Evolutionary conservation across 2,888 invertebrate genomes (phyloP).

Genomic region (Latrodectus elegans): DNA sequence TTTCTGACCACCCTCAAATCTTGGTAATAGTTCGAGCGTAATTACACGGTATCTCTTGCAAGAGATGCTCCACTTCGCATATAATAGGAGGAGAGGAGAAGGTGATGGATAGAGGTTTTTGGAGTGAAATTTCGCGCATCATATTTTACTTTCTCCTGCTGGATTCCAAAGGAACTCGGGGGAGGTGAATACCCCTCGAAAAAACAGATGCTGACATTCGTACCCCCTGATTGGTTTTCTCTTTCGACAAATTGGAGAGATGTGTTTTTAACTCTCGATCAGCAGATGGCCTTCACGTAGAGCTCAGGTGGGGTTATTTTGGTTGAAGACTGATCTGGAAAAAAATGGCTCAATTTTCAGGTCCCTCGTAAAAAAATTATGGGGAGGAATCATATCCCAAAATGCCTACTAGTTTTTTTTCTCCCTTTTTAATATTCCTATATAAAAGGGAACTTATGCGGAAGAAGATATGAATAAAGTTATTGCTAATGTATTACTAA

Average conservation of each 20-base stretch:
- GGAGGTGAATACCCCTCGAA: slow-evolving; percentile 16
- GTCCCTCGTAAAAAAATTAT: background rate
- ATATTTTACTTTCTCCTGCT: slow-evolving; percentile 58
- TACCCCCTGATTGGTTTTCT: slow-evolving; percentile 24
- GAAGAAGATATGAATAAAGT: slow-evolving; percentile 62
- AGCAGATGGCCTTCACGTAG: slow-evolving; percentile 47
- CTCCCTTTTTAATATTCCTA: background rate
- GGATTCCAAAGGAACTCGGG: slow-evolving; percentile 15
- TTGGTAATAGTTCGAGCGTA: slow-evolving; percentile 22
- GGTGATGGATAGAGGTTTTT: slow-evolving; percentile 50
- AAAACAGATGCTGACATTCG: slow-evolving; percentile 47
- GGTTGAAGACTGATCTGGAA: background rate
- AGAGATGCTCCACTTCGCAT: slow-evolving; percentile 31
- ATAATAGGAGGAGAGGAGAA: background rate
- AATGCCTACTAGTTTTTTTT: slow-evolving; percentile 1
- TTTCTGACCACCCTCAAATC: too few relatives aligned
- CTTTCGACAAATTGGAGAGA: slow-evolving; percentile 51
- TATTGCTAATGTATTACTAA: slow-evolving; percentile 56
- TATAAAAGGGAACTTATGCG: slow-evolving; percentile 21
- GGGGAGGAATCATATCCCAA: background rate
- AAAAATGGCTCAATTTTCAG: slow-evolving; percentile 1
- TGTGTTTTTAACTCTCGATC: slow-evolving; percentile 47
- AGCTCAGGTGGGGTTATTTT: slow-evolving; percentile 29
- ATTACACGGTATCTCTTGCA: slow-evolving; percentile 64
- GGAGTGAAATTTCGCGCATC: slow-evolving; percentile 32